Evolutionary conservation across 2,888 invertebrate species (phyloP), one percentile per base, ranked within the genome.

Genomic region (Synergus gifuensis): DNA sequence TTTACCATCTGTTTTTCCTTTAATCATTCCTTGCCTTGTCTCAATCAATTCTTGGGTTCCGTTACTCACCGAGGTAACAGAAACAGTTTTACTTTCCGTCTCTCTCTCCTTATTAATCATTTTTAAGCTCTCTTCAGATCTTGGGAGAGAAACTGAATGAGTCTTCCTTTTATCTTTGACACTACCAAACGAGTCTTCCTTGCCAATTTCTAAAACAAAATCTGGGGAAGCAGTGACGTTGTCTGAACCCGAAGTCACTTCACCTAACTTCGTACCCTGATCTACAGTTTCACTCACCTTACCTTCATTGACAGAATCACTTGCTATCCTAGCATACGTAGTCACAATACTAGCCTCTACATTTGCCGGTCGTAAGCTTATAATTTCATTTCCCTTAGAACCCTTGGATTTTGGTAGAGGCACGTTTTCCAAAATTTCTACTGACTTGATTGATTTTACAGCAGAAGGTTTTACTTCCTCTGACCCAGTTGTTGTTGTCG

Each of bases 321-420:
- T 42, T 42, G 84, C 79, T 54, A 87, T 83, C 84, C 87, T 88
- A 80, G 89, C 89, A 82, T 90, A 90, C 78, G 86, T 91, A 40
- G 89, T 90, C 44, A 88, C 89, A 80, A 91, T 82, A 83, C 86
- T 89, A 80, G 90, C 88, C 77, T 91, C 91, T 76, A 91, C 90
- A 42, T 81, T 89, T 76, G 88, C 91, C 18, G 91, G 91, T 80
- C 90, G 86, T 77, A 91, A 85, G 78, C 87, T 86, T 78, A 91
- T 86, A 76, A 91, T 84, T 82, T 90, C 88, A 78, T 88, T 87
- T 73, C 84, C 78, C 79, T 88, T 89, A 36, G 87, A 85, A 60
- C 83, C 84, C 81, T 85, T 83, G 77, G 84, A 83, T 78, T 82
- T 84, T 49, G 86, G 84, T 76, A 87, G 76, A 49, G 87, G 84